These are phyloP conservation scores for Deroplatys truncata DNA, from an alignment of 2,888 invertebrate genomes.

Conservation along the genomic window DNA sequence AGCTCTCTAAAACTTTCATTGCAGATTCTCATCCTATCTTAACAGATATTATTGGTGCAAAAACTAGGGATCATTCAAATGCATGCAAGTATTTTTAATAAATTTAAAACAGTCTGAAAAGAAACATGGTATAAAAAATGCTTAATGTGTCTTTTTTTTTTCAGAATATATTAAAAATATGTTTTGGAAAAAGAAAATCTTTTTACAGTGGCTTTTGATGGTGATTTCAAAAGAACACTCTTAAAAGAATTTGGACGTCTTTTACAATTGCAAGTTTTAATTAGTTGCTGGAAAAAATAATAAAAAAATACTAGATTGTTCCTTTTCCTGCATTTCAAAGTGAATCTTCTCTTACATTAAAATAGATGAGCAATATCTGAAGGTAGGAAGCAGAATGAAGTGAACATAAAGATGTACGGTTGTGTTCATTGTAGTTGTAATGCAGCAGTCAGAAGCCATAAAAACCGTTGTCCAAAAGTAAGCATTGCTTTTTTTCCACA, in stretches of 20 bases:
- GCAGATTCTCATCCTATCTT: not conserved
- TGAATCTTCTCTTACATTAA: not conserved
- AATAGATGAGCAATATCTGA: not conserved
- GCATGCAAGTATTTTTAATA: not conserved
- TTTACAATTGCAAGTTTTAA: not conserved
- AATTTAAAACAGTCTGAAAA: not conserved
- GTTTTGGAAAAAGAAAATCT: not conserved
- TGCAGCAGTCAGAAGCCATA: not conserved
- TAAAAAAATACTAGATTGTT: not conserved
- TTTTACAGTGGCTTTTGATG: not conserved
- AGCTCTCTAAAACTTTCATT: not conserved
- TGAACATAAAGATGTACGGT: not conserved
- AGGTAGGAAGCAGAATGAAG: not conserved
- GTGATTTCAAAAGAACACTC: not conserved
- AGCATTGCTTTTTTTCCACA: slow-evolving; percentile 17
- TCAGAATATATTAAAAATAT: not conserved
- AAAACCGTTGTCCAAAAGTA: not conserved
- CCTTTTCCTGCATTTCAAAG: not conserved
- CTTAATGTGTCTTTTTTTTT: not conserved
- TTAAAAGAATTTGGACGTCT: not conserved
- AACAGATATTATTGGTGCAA: not conserved
- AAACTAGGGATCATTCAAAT: not conserved
- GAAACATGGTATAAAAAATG: not conserved
- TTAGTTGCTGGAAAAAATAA: not conserved
- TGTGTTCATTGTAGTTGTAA: not conserved